Evolutionary conservation across 2,888 invertebrate genomes (phyloP).

Genomic region (Hypomecis punctinalis): DNA sequence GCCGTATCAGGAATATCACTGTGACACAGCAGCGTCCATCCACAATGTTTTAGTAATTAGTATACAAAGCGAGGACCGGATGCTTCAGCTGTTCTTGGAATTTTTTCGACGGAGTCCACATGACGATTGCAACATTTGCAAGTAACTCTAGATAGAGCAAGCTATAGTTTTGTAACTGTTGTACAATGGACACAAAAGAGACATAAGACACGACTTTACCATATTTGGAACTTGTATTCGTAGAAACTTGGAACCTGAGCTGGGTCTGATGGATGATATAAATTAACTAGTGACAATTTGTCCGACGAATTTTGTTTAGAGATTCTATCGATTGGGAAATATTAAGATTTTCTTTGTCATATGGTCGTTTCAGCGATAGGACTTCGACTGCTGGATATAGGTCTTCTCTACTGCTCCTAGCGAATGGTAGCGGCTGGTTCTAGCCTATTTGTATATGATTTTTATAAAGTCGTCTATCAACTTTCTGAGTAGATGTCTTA

Average conservation of each 20-base stretch:
- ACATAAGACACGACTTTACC: neutral
- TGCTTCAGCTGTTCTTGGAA: slow-evolving; percentile 3
- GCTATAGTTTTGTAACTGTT: neutral
- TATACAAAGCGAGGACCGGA: neutral
- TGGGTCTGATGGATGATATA: neutral
- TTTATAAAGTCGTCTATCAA: no score
- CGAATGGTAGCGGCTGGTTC: no score
- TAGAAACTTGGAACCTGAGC: neutral
- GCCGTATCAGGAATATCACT: no score
- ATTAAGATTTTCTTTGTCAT: no score
- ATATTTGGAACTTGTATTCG: neutral
- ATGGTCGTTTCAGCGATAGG: no score
- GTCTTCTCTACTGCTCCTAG: no score
- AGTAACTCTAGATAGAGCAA: slow-evolving; percentile 1
- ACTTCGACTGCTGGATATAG: no score
- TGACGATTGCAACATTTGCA: neutral
- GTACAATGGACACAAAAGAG: slow-evolving; percentile 3
- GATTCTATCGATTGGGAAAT: no score
- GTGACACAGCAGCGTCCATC: neutral
- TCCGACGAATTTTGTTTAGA: no score
- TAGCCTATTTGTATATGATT: no score
- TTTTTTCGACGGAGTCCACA: slow-evolving; percentile 1
- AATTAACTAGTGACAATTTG: neutral
- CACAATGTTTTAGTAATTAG: neutral
- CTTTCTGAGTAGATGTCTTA: no score